A percentile compares a stretch with the other conserved stretches of the same genome.
Conservation (phyloP, 2,888 invertebrate species). For the Aphodius granarius region DNA sequence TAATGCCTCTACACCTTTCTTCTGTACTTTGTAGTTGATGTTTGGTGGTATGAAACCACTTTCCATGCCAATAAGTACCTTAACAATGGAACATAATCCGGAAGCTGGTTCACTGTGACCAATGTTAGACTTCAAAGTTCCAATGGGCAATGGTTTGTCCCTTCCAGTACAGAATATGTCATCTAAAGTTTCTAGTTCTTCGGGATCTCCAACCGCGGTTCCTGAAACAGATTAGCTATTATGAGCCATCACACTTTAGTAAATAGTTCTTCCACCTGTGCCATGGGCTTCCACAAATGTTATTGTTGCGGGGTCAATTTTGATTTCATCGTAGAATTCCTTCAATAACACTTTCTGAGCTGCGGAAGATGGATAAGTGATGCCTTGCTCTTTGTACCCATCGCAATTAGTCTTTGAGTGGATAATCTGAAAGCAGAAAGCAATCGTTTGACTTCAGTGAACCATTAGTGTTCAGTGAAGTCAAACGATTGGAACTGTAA, state of each 20-base stretch:
- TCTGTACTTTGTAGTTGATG: slow-evolving; percentile 65
- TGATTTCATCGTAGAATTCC: slow-evolving; percentile 70
- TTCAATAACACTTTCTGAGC: slow-evolving; percentile 63
- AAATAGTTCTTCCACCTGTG: slow-evolving; percentile 4
- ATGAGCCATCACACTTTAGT: background rate
- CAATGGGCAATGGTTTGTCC: slow-evolving; percentile 77
- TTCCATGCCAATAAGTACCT: slow-evolving; percentile 74
- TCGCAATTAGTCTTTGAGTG: slow-evolving; percentile 50
- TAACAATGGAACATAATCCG: slow-evolving; percentile 80
- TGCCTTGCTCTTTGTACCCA: slow-evolving; percentile 50
- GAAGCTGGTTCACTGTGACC: slow-evolving; percentile 91
- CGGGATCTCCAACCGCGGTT: slow-evolving; percentile 86
- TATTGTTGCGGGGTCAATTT: slow-evolving; percentile 68
- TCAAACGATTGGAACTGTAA: background rate
- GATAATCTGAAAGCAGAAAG: slow-evolving; percentile 16
- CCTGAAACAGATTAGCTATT: background rate
- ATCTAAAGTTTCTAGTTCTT: slow-evolving; percentile 83
- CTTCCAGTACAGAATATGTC: slow-evolving; percentile 76
- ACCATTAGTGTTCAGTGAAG: background rate
- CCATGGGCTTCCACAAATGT: slow-evolving; percentile 79
- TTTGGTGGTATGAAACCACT: slow-evolving; percentile 82
- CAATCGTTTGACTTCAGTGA: background rate
- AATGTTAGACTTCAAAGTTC: slow-evolving; percentile 92
- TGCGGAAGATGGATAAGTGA: slow-evolving; percentile 52
- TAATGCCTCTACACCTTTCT: slow-evolving; percentile 62